Base-by-base conservation (phyloP, 2,888 invertebrate genomes). In the Macrosoma leucophasiata region DNA sequence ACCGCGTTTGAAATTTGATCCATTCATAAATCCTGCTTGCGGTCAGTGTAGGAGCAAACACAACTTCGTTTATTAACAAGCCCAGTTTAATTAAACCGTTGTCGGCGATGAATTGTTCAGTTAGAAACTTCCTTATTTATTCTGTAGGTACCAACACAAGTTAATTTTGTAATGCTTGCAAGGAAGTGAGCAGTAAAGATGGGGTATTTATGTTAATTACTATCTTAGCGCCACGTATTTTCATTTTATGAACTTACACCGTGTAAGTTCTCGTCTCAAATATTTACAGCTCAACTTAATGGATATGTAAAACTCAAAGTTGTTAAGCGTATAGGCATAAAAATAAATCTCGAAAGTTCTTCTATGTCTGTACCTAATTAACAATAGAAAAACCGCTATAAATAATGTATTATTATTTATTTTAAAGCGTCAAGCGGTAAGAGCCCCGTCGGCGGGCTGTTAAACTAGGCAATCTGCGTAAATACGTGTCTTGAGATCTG, bases 51-150 rank as follows among this genome's bases (percentile, higher is more conserved):
- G 31, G 38, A 46, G 42, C 39, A 33, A 49, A 48, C 41, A 41
- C 40, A 43, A 50, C 46, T 52, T 34, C 41, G 52, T 58, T 57
- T 52, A 58, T 61, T 62, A 61, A 52, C 43, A 52, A 48, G 39
- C 50, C 48, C 40, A 49, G 52, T 59, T 52, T 69, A 71, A 75
- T 77, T 71, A 70, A 66, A 63, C 62, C 43, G 54, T 58, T 57
- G 58, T 55, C 56, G 52, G 58, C 55, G 49, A 63, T 58, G 55
- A 67, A 68, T 65, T 64, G 65, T 59, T 55, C 52, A 43, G 55
- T 61, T 54, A 61, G 58, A 52, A 58, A 58, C 65, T 65, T 73
- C 69, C 68, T 67, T 65, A 62, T 74, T 67, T 62, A 62, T 57
- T 57, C 53, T 57, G 44, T 46, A 39, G 36, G 23, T 40, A 52